These are phyloP conservation scores for Mallateleia sp. DNA, from an alignment of 2,888 invertebrate species.

Conservation along the genomic window DNA sequence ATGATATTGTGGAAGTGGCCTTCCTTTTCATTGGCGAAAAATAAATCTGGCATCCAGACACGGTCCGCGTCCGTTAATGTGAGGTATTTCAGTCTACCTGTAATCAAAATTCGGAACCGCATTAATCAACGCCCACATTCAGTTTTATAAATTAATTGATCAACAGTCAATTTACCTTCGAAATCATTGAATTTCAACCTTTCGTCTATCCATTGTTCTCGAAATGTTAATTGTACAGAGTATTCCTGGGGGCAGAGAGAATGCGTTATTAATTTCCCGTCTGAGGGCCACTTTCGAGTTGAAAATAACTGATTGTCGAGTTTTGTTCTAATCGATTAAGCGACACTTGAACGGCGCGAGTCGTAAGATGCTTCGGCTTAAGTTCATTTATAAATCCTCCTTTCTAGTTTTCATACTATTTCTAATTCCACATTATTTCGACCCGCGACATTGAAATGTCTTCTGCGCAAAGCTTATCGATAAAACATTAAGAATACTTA, in stretches of 20 bases:
- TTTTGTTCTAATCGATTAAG: slow-evolving; percentile 20
- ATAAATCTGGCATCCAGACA: slow-evolving; percentile 99
- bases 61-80: slow-evolving; percentile 98
- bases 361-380: slow-evolving; percentile 19
- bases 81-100: slow-evolving; percentile 97
- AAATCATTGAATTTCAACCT: slow-evolving; percentile 97
- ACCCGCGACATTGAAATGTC: slow-evolving; percentile 32
- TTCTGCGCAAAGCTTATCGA: slow-evolving; percentile 25
- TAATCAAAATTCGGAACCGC: slow-evolving; percentile 28
- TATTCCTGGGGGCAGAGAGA: slow-evolving; percentile 95
- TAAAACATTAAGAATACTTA: slow-evolving; percentile 35
- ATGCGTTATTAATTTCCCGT: slow-evolving; percentile 53
- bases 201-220: slow-evolving; percentile 99
- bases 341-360: slow-evolving; percentile 40
- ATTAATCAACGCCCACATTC: not conserved
- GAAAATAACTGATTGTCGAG: slow-evolving; percentile 40
- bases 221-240: slow-evolving; percentile 98
- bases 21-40: slow-evolving; percentile 99
- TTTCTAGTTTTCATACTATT: not conserved
- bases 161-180: slow-evolving; percentile 91
- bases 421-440: slow-evolving; percentile 20
- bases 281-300: slow-evolving; percentile 6
- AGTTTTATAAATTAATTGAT: not conserved
- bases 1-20: slow-evolving; percentile 99
- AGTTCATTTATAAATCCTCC: slow-evolving; percentile 19